phyloP scores from a whole-genome alignment of 1,140 invertebrate species.

The Drosophila kanapiae region DNA sequence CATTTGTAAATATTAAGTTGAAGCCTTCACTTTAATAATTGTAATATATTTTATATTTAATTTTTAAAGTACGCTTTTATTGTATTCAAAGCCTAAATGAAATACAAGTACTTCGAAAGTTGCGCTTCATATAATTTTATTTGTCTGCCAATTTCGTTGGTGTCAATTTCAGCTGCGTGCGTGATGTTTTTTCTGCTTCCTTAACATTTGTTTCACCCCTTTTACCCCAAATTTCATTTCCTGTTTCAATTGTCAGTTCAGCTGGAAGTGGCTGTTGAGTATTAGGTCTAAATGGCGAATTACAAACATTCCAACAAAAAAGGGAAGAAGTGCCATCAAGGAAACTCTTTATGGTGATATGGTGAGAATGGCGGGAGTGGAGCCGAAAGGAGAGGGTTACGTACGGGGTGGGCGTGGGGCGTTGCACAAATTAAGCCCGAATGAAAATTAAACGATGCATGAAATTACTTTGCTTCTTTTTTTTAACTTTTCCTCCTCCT shows the following conservation, averaged over 20 bases:
- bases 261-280: constrained; percentile 76
- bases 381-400: background rate
- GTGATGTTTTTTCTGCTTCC: constrained; percentile 28
- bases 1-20: too few species aligned
- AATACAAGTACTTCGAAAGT: constrained; percentile 14
- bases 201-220: constrained; percentile 47
- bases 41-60: background rate
- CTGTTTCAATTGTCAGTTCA: constrained; percentile 73
- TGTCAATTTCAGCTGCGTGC: constrained; percentile 58
- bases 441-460: constrained; percentile 85
- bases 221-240: constrained; percentile 68
- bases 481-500: constrained; percentile 30
- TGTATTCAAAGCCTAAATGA: background rate
- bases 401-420: constrained; percentile 16
- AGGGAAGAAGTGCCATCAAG: constrained; percentile 52
- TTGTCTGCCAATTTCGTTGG: constrained; percentile 63
- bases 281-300: constrained; percentile 82
- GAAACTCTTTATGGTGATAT: constrained; percentile 66
- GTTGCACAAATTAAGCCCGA: constrained; percentile 84
- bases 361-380: constrained; percentile 44
- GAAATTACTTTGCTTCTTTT: constrained; percentile 82
- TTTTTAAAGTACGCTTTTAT: background rate
- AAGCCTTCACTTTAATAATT: background rate
- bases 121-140: constrained; percentile 84
- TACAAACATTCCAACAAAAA: constrained; percentile 62